A percentile compares a stretch with the other conserved stretches of the same genome.
These are phyloP conservation scores for Aegithalos caudatus DNA, from an alignment of 2,113 vertebrate genomes.

Conservation along the genomic window DNA sequence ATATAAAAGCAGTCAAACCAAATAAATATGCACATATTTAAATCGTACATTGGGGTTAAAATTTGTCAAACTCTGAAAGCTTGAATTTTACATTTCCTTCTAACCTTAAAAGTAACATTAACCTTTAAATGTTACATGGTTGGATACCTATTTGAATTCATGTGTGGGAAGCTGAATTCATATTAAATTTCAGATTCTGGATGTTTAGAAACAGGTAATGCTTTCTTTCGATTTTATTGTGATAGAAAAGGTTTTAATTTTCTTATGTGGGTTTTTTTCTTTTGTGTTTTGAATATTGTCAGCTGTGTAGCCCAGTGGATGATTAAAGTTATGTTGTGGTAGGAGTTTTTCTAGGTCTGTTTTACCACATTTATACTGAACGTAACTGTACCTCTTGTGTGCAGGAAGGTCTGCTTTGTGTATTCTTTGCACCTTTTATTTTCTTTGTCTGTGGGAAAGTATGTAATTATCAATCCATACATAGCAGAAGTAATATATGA, in stretches of 20 bases:
- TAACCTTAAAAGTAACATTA: not conserved
- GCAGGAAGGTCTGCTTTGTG: not conserved
- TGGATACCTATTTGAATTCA: not conserved
- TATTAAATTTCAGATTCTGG: not conserved
- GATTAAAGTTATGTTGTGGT: not conserved
- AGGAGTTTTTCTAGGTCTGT: not conserved
- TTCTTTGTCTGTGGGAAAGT: not conserved
- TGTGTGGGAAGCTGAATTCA: not conserved
- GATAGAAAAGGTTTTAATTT: not conserved
- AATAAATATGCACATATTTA: not conserved
- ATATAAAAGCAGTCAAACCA: not conserved
- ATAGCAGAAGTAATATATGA: not conserved
- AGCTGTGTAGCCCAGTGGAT: not conserved
- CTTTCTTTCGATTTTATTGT: not conserved
- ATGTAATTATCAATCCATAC: not conserved
- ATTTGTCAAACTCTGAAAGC: not conserved
- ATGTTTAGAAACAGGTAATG: not conserved
- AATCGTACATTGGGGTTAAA: not conserved
- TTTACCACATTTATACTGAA: not conserved
- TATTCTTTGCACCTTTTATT: not conserved
- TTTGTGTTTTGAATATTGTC: not conserved
- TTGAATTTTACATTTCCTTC: not conserved
- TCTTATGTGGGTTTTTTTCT: not conserved
- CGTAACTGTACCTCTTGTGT: not conserved
- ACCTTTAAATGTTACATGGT: not conserved